phyloP scores from a whole-genome alignment of 1,140 invertebrate genomes.

The Aricia agestis region DNA sequence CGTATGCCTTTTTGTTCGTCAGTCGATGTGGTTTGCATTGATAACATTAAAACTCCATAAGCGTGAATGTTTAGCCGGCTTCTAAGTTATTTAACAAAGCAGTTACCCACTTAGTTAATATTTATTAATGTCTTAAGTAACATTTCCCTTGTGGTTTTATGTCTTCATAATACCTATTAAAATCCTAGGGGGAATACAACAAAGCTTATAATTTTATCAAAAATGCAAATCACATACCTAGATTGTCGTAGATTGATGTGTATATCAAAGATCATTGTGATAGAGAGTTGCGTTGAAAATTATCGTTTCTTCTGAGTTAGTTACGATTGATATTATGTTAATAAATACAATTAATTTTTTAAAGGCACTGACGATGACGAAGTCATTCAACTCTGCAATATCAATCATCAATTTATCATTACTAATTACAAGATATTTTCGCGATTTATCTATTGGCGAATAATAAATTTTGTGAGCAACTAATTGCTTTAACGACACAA shows the following conservation, averaged over 20 bases:
- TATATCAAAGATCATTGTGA: not conserved
- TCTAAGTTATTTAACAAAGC: not conserved
- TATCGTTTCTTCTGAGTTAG: conserved; percentile 34
- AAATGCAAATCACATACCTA: not conserved
- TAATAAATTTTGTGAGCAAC: too few species aligned
- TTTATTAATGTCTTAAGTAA: not conserved
- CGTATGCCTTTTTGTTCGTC: conserved; percentile 29
- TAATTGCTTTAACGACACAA: too few species aligned
- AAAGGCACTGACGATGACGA: conserved; percentile 36
- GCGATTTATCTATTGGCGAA: too few species aligned
- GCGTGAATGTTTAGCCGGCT: not conserved
- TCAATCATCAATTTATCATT: conserved; percentile 20
- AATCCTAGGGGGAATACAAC: not conserved
- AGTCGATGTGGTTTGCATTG: conserved; percentile 4
- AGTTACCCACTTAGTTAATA: not conserved
- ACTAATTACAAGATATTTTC: not conserved
- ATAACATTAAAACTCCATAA: conserved; percentile 1
- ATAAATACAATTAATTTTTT: conserved; percentile 52
- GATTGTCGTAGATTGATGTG: too few species aligned
- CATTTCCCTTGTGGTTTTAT: not conserved
- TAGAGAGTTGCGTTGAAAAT: not conserved
- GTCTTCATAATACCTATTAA: not conserved
- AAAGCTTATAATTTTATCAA: not conserved
- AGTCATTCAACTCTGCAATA: conserved; percentile 55
- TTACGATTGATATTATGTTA: conserved; percentile 17